These are phyloP conservation scores for Carcharodon carcharias DNA, from an alignment of 2,797 vertebrate genomes.

Conservation along the genomic window DNA sequence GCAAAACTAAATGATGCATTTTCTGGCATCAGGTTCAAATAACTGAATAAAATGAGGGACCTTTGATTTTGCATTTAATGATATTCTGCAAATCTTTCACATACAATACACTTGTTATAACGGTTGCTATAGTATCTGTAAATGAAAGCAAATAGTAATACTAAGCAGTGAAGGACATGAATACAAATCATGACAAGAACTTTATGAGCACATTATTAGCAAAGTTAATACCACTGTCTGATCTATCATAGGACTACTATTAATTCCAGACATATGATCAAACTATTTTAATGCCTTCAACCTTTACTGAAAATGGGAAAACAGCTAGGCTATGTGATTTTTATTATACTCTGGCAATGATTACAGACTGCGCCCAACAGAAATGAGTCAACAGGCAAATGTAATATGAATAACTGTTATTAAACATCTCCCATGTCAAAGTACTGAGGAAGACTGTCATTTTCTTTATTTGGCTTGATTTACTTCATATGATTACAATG, in stretches of 20 bases:
- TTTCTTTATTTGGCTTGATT: neutral
- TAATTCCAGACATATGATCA: neutral
- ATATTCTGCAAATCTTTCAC: neutral
- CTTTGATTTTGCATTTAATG: neutral
- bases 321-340: too few species aligned
- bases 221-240: neutral
- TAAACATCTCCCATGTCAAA: neutral
- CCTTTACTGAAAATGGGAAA: neutral
- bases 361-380: neutral
- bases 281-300: constrained; percentile 4
- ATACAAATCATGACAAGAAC: neutral
- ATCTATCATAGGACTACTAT: neutral
- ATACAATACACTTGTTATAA: neutral
- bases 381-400: constrained; percentile 2
- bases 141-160: neutral
- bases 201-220: neutral
- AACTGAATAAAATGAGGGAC: neutral
- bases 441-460: neutral
- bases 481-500: neutral
- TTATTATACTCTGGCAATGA: constrained; percentile 1
- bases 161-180: neutral
- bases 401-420: constrained; percentile 27
- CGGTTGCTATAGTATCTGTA: neutral
- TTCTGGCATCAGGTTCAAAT: neutral
- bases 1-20: neutral